Percentiles rank a stretch among this genome's conserved stretches.
Conservation (phyloP, 2,797 vertebrate species). For the Aplochiton taeniatus region DNA sequence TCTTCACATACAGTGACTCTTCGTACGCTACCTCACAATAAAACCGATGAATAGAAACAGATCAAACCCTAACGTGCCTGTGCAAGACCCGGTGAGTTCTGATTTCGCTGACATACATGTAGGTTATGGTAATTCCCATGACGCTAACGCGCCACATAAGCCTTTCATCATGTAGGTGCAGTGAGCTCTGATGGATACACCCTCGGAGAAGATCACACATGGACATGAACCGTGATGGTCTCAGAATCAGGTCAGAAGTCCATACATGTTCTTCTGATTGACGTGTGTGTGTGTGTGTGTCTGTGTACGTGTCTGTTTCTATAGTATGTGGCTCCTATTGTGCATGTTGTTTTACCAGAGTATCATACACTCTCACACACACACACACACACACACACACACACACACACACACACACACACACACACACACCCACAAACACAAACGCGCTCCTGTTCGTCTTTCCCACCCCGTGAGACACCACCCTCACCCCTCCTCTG, state of each 20-base stretch:
- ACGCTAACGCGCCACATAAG: no score
- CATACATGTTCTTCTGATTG: background rate
- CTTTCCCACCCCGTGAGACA: constrained; percentile 52
- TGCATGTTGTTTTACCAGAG: background rate
- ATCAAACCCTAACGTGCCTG: no score
- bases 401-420: constrained; percentile 11
- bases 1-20: no score
- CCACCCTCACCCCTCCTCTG: constrained; percentile 51
- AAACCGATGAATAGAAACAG: no score
- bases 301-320: background rate
- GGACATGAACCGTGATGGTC: no score
- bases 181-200: no score
- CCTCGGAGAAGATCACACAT: no score
- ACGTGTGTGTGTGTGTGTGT: constrained; percentile 13
- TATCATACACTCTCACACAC: background rate
- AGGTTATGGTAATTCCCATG: no score
- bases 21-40: no score
- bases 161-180: no score
- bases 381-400: constrained; percentile 2
- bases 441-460: constrained; percentile 1
- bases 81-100: no score
- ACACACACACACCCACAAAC: constrained; percentile 23
- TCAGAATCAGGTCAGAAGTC: background rate
- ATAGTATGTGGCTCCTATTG: background rate
- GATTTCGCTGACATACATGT: no score